Evolutionary conservation across 2,888 invertebrate species (phyloP), one percentile per base, ranked within the genome.

Genomic region (Bembecia ichneumoniformis): DNA sequence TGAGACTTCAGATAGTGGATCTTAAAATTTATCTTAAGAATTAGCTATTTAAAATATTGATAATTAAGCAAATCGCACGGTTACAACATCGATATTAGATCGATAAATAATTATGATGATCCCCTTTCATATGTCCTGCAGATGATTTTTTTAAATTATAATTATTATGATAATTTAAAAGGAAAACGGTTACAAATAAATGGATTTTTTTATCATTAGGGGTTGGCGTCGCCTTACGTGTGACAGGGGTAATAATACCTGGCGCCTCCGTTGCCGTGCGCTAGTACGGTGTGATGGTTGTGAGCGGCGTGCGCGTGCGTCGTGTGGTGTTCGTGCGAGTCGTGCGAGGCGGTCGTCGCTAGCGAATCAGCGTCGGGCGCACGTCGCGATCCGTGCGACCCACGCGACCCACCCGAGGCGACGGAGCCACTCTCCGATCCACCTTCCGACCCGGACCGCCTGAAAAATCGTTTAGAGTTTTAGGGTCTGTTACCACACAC

Each of bases 301-400:
- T 15, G 40, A 9, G 40, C 40, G 40, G 40, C 40, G 40, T 13
- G 40, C 13, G 40, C 40, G 40, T n/a, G 13, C 13, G 40, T n/a
- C 40, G 40, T 14, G 35, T 49, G 48, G 43, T 48, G 92, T 62
- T 17, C 45, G 28, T 60, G 55, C 45, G 74, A 74, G 43, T 94
- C 94, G 74, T 93, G 94, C 74, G 94, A 93, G 59, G 90, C 89
- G 61, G 93, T 92, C 46, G 94, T 92, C 15, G 94, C 93, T 55
- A 95, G 91, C 61, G 94, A 95, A 74, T 96, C 96, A 0, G 93
- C 93, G 78, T 96, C 96, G 47, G 93, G 92, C 0, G 69, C 71
- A 4, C 56, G 17, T 49, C 72, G 74, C 0, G 83, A 82, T 4
- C 82, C 84, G 15, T 87, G 90, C 3, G 91, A 93, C 40, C 92